Evolutionary conservation across 2,113 vertebrate species (phyloP).

Genomic region (Columba livia): DNA sequence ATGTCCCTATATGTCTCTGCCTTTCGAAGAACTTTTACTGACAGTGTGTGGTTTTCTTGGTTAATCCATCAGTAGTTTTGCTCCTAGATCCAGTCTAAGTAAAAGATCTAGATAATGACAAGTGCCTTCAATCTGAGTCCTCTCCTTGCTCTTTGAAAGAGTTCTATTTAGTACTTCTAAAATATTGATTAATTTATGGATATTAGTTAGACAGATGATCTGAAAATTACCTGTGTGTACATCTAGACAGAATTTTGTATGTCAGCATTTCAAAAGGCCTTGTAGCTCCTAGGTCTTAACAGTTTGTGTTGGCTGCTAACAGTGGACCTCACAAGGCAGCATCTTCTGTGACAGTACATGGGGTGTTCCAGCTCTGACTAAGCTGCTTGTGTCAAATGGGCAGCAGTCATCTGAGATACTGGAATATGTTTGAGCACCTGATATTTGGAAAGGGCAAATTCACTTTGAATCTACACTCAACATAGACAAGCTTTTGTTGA

Average conservation of each 20-base stretch:
- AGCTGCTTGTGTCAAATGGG: background rate
- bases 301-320: background rate
- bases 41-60: background rate
- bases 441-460: background rate
- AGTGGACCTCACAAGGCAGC: background rate
- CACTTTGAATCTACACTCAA: background rate
- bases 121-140: background rate
- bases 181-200: background rate
- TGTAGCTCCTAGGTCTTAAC: rapidly evolving
- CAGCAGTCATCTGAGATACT: background rate
- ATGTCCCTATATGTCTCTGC: background rate
- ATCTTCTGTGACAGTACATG: background rate
- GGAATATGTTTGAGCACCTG: background rate
- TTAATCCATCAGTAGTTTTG: background rate
- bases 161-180: background rate
- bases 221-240: rapidly evolving
- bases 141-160: background rate
- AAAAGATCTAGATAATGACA: background rate
- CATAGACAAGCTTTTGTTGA: background rate
- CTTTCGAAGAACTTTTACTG: background rate
- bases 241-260: background rate
- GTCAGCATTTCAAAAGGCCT: background rate
- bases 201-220: background rate
- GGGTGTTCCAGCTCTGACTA: background rate
- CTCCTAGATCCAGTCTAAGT: background rate